These are phyloP conservation scores for Cephus runcator DNA, from an alignment of 2,888 invertebrate genomes.

Conservation along the genomic window DNA sequence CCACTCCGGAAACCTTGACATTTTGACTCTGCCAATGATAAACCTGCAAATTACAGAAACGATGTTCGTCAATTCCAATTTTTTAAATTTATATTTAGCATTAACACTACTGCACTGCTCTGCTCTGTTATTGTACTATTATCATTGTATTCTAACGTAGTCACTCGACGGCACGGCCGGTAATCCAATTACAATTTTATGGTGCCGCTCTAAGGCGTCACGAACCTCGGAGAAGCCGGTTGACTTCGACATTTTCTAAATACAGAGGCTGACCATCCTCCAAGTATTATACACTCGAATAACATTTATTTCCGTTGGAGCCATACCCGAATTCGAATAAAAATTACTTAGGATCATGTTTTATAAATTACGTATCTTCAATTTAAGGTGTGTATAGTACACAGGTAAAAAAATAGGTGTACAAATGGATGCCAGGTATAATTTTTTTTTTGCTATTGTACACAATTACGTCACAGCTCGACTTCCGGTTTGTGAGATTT, in stretches of 20 bases:
- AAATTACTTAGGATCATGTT: neutral
- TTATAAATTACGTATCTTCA: neutral
- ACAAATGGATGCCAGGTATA: neutral
- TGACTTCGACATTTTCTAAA: neutral
- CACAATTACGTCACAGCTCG: neutral
- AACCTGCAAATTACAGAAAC: constrained; percentile 58
- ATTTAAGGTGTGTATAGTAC: neutral
- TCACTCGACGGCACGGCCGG: neutral
- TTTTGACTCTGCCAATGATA: constrained; percentile 79
- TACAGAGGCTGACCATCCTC: neutral
- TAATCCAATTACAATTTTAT: neutral
- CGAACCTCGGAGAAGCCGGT: neutral
- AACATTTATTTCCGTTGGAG: neutral
- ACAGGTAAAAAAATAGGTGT: neutral
- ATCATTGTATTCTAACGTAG: neutral
- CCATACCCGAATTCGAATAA: neutral
- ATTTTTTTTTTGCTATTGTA: neutral
- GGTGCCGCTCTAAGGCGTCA: neutral
- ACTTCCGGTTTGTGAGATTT: neutral
- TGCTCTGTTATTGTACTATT: neutral
- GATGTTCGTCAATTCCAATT: neutral
- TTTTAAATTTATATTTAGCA: neutral
- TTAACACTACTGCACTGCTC: neutral
- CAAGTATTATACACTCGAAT: neutral
- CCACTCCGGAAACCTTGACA: constrained; percentile 76